These are phyloP conservation scores for Trichomycterus rosablanca DNA, from an alignment of 2,113 vertebrate genomes.

Conservation along the genomic window DNA sequence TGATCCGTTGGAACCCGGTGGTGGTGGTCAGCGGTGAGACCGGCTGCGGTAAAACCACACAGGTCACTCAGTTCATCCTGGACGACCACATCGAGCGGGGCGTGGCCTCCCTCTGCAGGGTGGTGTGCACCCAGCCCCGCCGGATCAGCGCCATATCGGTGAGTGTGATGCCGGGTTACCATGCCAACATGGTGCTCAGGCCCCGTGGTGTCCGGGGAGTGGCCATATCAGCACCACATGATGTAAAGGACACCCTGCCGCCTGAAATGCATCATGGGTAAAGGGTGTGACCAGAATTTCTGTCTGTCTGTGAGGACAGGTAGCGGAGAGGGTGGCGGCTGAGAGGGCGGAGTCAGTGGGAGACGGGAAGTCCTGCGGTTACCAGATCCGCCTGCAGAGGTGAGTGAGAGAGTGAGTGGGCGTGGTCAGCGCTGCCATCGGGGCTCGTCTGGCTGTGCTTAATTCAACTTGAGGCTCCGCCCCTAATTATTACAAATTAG, in stretches of 20 bases:
- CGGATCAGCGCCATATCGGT: conserved; percentile 97
- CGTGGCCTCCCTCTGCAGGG: conserved; percentile 80
- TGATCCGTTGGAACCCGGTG: conserved; percentile 78
- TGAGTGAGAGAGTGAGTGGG: conserved; percentile 60
- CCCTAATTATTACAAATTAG: too few relatives aligned
- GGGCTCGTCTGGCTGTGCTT: neutral
- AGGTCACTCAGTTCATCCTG: conserved; percentile 94
- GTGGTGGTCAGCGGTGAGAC: conserved; percentile 95
- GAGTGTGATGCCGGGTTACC: conserved; percentile 54
- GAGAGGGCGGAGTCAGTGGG: conserved; percentile 89
- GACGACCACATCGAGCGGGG: conserved; percentile 83
- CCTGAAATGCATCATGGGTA: too few relatives aligned
- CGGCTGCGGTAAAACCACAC: conserved; percentile 95
- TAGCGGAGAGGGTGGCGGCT: conserved; percentile 90
- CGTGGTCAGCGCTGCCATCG: too few relatives aligned
- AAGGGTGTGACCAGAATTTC: too few relatives aligned
- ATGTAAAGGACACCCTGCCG: too few relatives aligned
- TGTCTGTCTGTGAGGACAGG: conserved; percentile 71
- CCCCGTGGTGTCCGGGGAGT: too few relatives aligned
- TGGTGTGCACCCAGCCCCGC: conserved; percentile 91
- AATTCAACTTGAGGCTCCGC: too few relatives aligned
- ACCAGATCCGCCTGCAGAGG: conserved; percentile 96
- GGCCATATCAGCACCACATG: too few relatives aligned
- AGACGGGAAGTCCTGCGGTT: conserved; percentile 85
- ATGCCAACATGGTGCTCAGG: too few relatives aligned